These are phyloP conservation scores for Vireo griseus DNA, from an alignment of 2,797 vertebrate genomes.

Conservation along the genomic window DNA sequence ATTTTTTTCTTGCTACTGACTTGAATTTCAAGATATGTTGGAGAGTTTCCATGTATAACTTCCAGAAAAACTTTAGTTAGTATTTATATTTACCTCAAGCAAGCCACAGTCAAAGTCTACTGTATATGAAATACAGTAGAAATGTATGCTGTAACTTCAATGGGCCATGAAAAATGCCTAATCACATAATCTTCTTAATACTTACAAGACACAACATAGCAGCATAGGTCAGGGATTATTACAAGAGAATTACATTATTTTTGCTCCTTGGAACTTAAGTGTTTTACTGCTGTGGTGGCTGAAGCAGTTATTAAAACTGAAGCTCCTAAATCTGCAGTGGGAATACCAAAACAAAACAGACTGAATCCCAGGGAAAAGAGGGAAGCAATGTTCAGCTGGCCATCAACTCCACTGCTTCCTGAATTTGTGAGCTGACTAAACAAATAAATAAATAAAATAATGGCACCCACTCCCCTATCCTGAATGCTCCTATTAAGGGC, in stretches of 20 bases:
- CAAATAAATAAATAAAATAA: neutral
- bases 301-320: neutral
- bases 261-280: neutral
- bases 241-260: neutral
- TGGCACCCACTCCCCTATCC: accelerated
- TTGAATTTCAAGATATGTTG: neutral
- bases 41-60: neutral
- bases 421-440: neutral
- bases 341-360: neutral
- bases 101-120: neutral
- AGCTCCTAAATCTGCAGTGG: neutral
- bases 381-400: neutral
- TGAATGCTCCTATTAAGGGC: neutral
- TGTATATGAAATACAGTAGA: neutral
- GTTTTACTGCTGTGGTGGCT: neutral
- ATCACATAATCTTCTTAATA: neutral
- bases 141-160: neutral
- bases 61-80: neutral
- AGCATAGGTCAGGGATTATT: neutral
- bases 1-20: neutral
- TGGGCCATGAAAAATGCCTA: neutral
- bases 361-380: neutral
- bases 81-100: neutral
- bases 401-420: neutral
- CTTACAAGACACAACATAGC: neutral